Evolutionary conservation across 1,140 invertebrate species (phyloP).

Genomic region (Solen grandis): DNA sequence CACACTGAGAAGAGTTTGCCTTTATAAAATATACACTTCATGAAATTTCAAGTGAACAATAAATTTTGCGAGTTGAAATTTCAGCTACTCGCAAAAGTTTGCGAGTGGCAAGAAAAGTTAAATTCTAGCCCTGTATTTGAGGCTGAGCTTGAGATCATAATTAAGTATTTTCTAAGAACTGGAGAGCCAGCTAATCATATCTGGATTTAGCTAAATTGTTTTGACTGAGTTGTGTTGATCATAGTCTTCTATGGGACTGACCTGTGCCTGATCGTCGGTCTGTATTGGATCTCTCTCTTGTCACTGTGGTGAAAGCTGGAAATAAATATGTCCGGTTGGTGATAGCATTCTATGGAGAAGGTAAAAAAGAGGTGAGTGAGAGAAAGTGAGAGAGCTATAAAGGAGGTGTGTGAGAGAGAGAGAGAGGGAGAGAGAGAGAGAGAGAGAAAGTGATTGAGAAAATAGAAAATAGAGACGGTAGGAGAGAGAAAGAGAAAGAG

Average conservation of each 20-base stretch:
- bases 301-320: slow-evolving; percentile 59
- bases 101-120: not conserved
- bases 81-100: too few relatives aligned
- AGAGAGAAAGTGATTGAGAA: not conserved
- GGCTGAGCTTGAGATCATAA: not conserved
- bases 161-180: not conserved
- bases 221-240: too few relatives aligned
- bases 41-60: too few relatives aligned
- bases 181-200: not conserved
- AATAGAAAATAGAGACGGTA: not conserved
- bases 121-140: not conserved
- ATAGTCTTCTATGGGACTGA: slow-evolving; percentile 3
- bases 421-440: not conserved
- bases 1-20: too few relatives aligned
- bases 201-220: too few relatives aligned
- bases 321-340: slow-evolving; percentile 4
- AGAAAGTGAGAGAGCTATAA: not conserved
- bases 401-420: not conserved
- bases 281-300: slow-evolving; percentile 36
- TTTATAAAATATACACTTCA: too few relatives aligned
- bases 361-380: not conserved
- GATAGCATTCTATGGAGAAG: not conserved
- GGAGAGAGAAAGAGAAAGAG: not conserved
- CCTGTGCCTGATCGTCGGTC: slow-evolving; percentile 59
- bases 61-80: too few relatives aligned